These are phyloP conservation scores for Arctocebus calabarensis DNA, from an alignment of 2,797 vertebrate genomes.

Conservation along the genomic window DNA sequence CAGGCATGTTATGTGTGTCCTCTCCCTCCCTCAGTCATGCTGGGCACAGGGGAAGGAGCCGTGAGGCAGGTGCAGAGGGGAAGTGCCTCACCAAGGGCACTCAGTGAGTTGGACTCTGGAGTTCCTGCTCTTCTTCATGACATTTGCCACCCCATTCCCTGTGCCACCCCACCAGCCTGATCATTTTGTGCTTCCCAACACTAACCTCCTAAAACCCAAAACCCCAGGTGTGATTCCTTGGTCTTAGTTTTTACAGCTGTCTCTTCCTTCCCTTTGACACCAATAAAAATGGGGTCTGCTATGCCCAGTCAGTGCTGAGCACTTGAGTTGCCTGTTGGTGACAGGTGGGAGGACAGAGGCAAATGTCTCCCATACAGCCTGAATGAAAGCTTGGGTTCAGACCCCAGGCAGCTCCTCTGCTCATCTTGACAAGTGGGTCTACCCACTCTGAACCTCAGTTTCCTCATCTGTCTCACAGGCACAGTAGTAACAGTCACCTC, in stretches of 20 bases:
- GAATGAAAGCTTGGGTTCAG: neutral
- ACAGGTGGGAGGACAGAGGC: no score
- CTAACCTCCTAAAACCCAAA: neutral
- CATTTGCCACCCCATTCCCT: no score
- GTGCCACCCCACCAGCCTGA: accelerated
- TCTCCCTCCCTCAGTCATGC: neutral
- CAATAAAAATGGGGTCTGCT: accelerated
- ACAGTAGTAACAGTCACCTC: neutral
- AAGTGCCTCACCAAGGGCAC: neutral
- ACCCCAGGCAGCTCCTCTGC: neutral
- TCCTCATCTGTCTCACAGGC: neutral
- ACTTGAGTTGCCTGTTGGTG: no score
- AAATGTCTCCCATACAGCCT: no score
- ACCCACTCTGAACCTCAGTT: neutral
- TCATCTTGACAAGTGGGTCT: neutral
- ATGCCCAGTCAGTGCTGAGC: neutral
- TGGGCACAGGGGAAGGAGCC: neutral
- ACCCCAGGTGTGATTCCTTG: accelerated
- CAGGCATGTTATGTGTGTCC: accelerated
- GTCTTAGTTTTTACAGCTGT: neutral
- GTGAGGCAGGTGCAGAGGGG: neutral
- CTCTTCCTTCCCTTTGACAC: no score
- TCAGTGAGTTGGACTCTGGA: accelerated
- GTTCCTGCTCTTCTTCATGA: accelerated
- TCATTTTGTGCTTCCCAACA: no score